A percentile compares a stretch with the other conserved stretches of the same genome.
These are phyloP conservation scores for Eudemis profundana DNA, from an alignment of 2,888 invertebrate species.

Conservation along the genomic window DNA sequence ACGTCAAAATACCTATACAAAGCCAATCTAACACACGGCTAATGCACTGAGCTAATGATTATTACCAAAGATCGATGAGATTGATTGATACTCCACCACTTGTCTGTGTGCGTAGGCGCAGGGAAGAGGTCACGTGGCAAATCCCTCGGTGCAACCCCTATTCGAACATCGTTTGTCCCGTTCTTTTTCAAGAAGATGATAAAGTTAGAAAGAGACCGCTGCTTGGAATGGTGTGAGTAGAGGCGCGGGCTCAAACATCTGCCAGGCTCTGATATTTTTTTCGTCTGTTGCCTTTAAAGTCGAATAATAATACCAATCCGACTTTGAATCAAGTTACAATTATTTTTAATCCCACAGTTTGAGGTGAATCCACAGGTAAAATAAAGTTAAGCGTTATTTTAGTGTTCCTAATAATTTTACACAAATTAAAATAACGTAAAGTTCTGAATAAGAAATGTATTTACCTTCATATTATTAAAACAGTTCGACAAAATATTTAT, in stretches of 20 bases:
- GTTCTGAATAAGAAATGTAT: no score
- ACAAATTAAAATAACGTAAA: not conserved
- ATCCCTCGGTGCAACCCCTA: constrained; percentile 77
- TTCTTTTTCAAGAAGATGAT: constrained; percentile 47
- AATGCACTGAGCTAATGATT: constrained; percentile 55
- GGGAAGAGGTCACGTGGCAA: constrained; percentile 74
- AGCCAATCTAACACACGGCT: constrained; percentile 5
- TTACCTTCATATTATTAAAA: no score
- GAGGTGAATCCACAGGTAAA: not conserved
- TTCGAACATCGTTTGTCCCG: constrained; percentile 58
- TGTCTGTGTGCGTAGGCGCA: constrained; percentile 63
- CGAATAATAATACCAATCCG: constrained; percentile 66
- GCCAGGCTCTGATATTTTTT: constrained; percentile 75
- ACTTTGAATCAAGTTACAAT: constrained; percentile 54
- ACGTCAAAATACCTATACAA: not conserved
- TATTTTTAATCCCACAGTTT: constrained; percentile 41
- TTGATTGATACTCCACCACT: constrained; percentile 62
- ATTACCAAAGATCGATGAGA: constrained; percentile 73
- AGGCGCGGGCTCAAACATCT: constrained; percentile 78
- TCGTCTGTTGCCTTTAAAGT: constrained; percentile 63
- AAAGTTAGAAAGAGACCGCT: constrained; percentile 52
- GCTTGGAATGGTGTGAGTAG: constrained; percentile 57
- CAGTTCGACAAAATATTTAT: no score
- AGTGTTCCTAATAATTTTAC: not conserved
- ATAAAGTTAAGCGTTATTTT: not conserved